Conservation (phyloP, 2,797 vertebrate genomes). For the Chelon auratus region DNA sequence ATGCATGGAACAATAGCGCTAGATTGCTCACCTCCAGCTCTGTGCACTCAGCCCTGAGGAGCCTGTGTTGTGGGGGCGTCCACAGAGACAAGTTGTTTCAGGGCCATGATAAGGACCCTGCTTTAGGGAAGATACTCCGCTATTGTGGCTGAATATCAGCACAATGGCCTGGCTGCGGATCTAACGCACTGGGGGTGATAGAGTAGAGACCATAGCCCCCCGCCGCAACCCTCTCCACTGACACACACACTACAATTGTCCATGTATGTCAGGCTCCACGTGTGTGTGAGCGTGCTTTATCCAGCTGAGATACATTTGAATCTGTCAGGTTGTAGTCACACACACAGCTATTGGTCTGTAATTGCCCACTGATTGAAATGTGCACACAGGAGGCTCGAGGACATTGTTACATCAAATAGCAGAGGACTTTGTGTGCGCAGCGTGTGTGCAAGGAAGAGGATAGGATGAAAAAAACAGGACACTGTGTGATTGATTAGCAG, state of each 20-base stretch:
- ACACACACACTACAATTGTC: constrained; percentile 25
- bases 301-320: constrained; percentile 31
- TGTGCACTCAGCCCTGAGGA: constrained; percentile 62
- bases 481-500: constrained; percentile 76
- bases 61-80: constrained; percentile 74
- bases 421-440: constrained; percentile 1
- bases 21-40: constrained; percentile 78
- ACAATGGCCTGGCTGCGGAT: constrained; percentile 76
- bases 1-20: constrained; percentile 73
- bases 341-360: constrained; percentile 30
- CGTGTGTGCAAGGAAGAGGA: constrained; percentile 6
- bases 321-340: constrained; percentile 26
- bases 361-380: constrained; percentile 60
- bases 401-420: constrained; percentile 24
- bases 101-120: constrained; percentile 79
- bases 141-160: constrained; percentile 75
- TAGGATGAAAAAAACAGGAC: constrained; percentile 21
- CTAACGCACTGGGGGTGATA: constrained; percentile 59
- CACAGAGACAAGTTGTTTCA: constrained; percentile 83
- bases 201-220: constrained; percentile 39
- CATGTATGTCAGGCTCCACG: constrained; percentile 19
- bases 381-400: constrained; percentile 31
- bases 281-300: constrained; percentile 17
- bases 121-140: constrained; percentile 73
- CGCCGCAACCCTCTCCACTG: constrained; percentile 4